A percentile compares a stretch with the other conserved stretches of the same genome.
Evolutionary conservation across 2,888 invertebrate genomes (phyloP).

Genomic region (Frankliniella intonsa): DNA sequence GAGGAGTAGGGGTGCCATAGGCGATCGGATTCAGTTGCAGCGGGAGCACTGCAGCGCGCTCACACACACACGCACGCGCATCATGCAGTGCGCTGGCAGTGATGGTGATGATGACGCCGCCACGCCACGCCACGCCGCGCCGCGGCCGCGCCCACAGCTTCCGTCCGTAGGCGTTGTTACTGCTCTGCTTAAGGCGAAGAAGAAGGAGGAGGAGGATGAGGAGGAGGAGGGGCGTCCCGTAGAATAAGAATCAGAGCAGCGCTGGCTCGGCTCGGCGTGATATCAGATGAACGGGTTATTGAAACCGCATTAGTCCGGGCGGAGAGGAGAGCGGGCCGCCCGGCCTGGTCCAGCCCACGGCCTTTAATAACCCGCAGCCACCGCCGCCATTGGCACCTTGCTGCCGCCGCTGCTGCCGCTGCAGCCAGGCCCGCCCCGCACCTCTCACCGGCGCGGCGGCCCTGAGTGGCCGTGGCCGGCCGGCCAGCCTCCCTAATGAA

Average conservation of each 20-base stretch:
- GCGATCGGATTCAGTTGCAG: not conserved
- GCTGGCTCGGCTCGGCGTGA: not conserved
- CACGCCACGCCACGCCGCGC: not conserved
- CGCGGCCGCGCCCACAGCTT: not conserved
- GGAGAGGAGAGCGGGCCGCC: not conserved
- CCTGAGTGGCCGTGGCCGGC: not conserved
- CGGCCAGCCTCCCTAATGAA: not conserved
- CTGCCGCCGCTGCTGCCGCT: not conserved
- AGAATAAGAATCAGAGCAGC: not conserved
- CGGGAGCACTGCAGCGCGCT: not conserved
- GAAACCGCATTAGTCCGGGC: slow-evolving; percentile 12
- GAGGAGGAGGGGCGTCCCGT: not conserved
- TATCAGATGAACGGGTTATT: slow-evolving; percentile 26
- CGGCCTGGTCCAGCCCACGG: not conserved
- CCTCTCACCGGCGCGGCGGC: not conserved
- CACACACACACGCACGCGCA: not conserved
- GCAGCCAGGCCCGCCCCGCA: not conserved
- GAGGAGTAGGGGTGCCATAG: not conserved
- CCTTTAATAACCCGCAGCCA: slow-evolving; percentile 8
- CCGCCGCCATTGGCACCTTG: not conserved
- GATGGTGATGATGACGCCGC: no score
- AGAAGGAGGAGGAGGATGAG: not conserved
- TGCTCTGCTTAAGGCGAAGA: not conserved
- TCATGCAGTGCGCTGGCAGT: not conserved
- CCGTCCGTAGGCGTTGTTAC: not conserved